phyloP scores from a whole-genome alignment of 2,888 invertebrate species.

The Argynnis bischoffii region DNA sequence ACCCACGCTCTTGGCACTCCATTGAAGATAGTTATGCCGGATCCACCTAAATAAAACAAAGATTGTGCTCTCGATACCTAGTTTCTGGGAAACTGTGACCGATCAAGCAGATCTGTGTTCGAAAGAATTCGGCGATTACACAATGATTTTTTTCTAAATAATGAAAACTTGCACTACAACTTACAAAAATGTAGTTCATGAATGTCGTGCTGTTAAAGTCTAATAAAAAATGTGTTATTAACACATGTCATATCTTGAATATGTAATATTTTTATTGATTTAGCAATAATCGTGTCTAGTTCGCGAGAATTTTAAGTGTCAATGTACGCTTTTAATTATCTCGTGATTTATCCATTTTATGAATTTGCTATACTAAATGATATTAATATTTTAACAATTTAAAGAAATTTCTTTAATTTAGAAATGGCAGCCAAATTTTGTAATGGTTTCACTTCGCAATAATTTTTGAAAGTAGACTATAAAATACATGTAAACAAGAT shows the following conservation, averaged over 20 bases:
- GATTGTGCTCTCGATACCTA: slow-evolving; percentile 71
- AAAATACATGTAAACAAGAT: slow-evolving; percentile 5
- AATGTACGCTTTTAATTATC: too few species aligned
- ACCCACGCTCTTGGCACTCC: slow-evolving; percentile 76
- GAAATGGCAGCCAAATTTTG: slow-evolving; percentile 3
- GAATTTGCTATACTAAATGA: too few species aligned
- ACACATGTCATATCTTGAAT: too few species aligned
- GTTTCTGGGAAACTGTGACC: slow-evolving; percentile 63
- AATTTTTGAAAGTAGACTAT: slow-evolving; percentile 19
- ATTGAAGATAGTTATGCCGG: slow-evolving; percentile 68
- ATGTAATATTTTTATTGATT: too few species aligned
- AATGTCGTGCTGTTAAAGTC: too few species aligned
- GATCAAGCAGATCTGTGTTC: slow-evolving; percentile 32
- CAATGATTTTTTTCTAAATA: neutral
- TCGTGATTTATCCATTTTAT: too few species aligned
- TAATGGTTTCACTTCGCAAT: slow-evolving; percentile 5
- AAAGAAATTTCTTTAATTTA: neutral
- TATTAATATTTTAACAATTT: neutral
- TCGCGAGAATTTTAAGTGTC: too few species aligned
- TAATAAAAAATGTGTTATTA: too few species aligned
- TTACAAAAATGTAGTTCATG: neutral
- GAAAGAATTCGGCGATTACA: neutral
- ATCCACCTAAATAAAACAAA: slow-evolving; percentile 73
- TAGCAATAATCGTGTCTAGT: too few species aligned
- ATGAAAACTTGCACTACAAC: neutral